Percentiles rank a stretch among this genome's conserved stretches.
These are phyloP conservation scores for Coluber constrictor DNA, from an alignment of 2,797 vertebrate species.

Conservation along the genomic window DNA sequence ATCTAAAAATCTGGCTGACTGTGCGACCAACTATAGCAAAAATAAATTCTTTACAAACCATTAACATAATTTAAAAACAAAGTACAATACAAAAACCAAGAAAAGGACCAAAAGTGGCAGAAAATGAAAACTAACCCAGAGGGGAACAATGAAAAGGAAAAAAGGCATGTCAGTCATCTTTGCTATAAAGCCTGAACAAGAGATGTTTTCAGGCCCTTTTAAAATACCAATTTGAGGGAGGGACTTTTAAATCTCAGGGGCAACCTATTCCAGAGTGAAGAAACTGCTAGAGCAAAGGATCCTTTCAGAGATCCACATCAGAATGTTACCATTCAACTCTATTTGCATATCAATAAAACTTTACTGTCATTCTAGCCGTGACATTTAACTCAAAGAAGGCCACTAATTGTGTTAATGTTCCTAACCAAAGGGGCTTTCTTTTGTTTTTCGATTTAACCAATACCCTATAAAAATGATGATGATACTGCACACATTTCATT, in stretches of 20 bases:
- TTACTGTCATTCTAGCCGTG: slow-evolving; percentile 3
- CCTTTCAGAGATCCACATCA: neutral
- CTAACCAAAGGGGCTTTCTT: slow-evolving; percentile 2
- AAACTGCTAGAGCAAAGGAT: neutral
- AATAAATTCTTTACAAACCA: neutral
- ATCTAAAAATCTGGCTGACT: neutral
- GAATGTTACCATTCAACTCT: neutral
- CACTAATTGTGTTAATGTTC: slow-evolving; percentile 12
- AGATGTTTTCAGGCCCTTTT: neutral
- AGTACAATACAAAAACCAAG: neutral
- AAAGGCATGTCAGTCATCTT: neutral
- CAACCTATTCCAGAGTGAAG: neutral
- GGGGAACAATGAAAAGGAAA: neutral
- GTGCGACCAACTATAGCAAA: neutral
- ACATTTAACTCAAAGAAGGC: slow-evolving; percentile 18
- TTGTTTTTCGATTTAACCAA: slow-evolving; percentile 22
- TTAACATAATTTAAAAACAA: neutral
- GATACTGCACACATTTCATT: slow-evolving; percentile 17
- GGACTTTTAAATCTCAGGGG: neutral
- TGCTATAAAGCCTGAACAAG: neutral
- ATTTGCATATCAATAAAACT: slow-evolving; percentile 6
- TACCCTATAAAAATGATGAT: slow-evolving; percentile 2
- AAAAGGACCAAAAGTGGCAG: neutral
- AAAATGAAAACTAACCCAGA: neutral
- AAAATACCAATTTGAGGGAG: neutral